Conservation (phyloP, 1,140 invertebrate species). For the Coelopa frigida region DNA sequence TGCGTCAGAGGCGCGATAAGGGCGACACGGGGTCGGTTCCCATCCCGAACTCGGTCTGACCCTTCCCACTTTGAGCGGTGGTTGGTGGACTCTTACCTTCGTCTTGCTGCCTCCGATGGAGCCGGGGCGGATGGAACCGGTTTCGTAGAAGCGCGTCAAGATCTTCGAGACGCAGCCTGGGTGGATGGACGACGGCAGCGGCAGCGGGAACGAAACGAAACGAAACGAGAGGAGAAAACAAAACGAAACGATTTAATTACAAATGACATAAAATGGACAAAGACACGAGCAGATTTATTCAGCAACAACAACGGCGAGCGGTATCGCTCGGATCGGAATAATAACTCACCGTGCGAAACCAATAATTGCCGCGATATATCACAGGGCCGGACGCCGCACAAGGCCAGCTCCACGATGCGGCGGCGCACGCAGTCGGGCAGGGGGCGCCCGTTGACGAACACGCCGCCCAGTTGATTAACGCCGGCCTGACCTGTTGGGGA, state of each 20-base stretch:
- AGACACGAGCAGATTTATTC: no score
- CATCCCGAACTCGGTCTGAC: no score
- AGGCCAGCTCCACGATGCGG: conserved; percentile 86
- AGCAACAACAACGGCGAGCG: no score
- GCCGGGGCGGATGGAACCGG: conserved; percentile 83
- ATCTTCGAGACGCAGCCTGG: conserved; percentile 89
- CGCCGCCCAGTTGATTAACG: conserved; percentile 91
- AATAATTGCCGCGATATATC: conserved; percentile 91
- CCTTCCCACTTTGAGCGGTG: no score
- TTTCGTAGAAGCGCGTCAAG: conserved; percentile 92
- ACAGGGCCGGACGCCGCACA: conserved; percentile 86
- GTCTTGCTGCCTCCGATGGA: conserved; percentile 85
- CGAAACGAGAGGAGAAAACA: not conserved
- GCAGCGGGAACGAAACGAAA: not conserved
- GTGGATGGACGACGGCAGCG: no score
- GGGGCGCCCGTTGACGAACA: conserved; percentile 93
- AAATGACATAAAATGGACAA: not conserved
- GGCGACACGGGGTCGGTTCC: no score
- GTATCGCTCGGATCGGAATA: no score
- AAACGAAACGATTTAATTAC: not conserved
- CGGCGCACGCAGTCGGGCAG: conserved; percentile 89
- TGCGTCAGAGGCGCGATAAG: no score
- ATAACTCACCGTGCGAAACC: conserved; percentile 76
- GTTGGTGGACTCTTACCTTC: conserved; percentile 75
- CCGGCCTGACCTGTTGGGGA: conserved; percentile 75